Base-by-base conservation (phyloP, 2,888 invertebrate species). In the Copidosoma aretas region DNA sequence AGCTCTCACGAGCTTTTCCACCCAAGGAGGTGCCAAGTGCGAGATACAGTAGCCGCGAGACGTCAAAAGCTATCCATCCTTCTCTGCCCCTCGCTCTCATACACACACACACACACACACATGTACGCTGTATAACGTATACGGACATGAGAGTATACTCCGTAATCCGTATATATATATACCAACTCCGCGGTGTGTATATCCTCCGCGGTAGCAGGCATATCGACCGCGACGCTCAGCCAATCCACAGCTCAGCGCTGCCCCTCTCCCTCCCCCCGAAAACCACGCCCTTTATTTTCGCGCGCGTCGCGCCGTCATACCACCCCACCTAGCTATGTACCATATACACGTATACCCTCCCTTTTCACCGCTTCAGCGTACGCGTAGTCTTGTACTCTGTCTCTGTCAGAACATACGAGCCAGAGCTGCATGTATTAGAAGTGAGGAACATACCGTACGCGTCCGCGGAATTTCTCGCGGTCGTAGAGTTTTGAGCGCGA, bases 271-370 rank as follows among this genome's bases (percentile, higher is more conserved):
- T 32, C 32, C 32, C 32, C 32, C 8, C 80, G 58, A 80, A 83
- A 83, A 83, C 83, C 83, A 83, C 83, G 83, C 83, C 83, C 83
- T 83, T 83, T 82, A 83, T 82, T 82, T 46, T 83, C 80, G 79
- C 81, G 80, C 79, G 64, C 64, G 19, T 22, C 21, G 52, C 2
- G 5, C 8, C 19, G 10, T 14, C 14, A 41, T 41, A 41, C 14
- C 41, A 14, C 41, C 10, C 14, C 8, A 10, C 3, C 1, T 17
- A 46, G 3, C 15, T 12, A 17, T 12, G 12, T 46, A 46, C 43
- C 43, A 46, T 17, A 32, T 12, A 4, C 12, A 12, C 43, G 12
- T 15, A 12, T 17, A 17, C 43, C 43, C 43, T 46, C 15, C 3
- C 43, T 46, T 46, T 46, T 46, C 12, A 14, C 41, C 41, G 8